Base-by-base conservation (phyloP, 2,888 invertebrate species). In the Andrena praecox region DNA sequence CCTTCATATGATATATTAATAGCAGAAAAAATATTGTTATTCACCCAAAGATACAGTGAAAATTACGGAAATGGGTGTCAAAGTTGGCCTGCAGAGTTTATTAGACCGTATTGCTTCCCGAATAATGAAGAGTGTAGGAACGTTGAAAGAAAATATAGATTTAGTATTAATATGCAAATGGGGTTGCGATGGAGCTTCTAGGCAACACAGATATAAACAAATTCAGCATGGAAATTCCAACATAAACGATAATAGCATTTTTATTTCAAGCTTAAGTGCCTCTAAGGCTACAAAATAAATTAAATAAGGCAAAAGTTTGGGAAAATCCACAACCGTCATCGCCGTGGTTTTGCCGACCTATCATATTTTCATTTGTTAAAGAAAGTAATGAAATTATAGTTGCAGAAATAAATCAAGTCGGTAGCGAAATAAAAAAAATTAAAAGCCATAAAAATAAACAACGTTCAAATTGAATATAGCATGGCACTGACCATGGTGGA, bases 321-420 rank as follows among this genome's bases (percentile, higher is more conserved):
- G 50, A 52, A n/a, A 52, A 52, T n/a, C 50, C 50, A n/a, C 50
- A n/a, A 2, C 50, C 50, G n/a, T 52, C n/a, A 52, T 52, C 50
- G 50, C 16, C n/a, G 0, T 52, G n/a, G 50, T 52, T n/a, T 52
- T 52, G 50, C 50, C 16, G n/a, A n/a, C n/a, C n/a, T n/a, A 52
- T 52, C 50, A n/a, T 2, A 52, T 52, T 52, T 52, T 16, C 16
- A n/a, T 52, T 52, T 52, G n/a, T n/a, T 1, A 52, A 52, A 52
- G n/a, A 52, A 52, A 52, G 7, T 52, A n/a, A 52, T n/a, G 50
- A 52, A 52, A 52, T 52, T n/a, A 52, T 52, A 52, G n/a, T n/a
- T n/a, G 6, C 1, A 2, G 50, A 52, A 52, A 52, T 16, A 52
- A 52, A 52, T n/a, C 2, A n/a, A 7, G 7, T 52, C n/a, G n/a